Percentiles rank a stretch among this genome's conserved stretches.
These are phyloP conservation scores for Pteria penguin DNA, from an alignment of 2,888 invertebrate species.

Conservation along the genomic window DNA sequence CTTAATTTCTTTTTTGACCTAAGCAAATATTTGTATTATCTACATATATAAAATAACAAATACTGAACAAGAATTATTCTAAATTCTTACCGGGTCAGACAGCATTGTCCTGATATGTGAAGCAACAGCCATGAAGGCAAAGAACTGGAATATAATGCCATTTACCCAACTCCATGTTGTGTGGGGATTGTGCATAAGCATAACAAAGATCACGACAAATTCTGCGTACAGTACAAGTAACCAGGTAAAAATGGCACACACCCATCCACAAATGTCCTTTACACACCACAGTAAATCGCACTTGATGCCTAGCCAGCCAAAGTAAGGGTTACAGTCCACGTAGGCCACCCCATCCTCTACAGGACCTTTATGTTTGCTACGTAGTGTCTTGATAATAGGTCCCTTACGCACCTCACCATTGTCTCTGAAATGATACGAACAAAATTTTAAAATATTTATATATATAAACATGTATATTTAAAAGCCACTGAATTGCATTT, in stretches of 20 bases:
- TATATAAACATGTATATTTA: too few relatives aligned
- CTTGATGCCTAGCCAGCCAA: slow-evolving; percentile 65
- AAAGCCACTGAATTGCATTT: too few relatives aligned
- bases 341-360: slow-evolving; percentile 71
- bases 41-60: too few relatives aligned
- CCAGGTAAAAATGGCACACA: slow-evolving; percentile 91
- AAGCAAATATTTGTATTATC: background rate
- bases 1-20: background rate
- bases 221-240: slow-evolving; percentile 91
- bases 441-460: too few relatives aligned
- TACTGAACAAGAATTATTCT: background rate
- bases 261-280: slow-evolving; percentile 91
- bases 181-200: slow-evolving; percentile 91
- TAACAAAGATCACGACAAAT: slow-evolving; percentile 89
- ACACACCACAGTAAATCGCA: slow-evolving; percentile 84
- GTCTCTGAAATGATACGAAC: too few relatives aligned
- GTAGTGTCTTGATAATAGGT: slow-evolving; percentile 37
- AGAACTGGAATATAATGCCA: slow-evolving; percentile 88
- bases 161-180: slow-evolving; percentile 83
- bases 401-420: slow-evolving; percentile 27
- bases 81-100: slow-evolving; percentile 90
- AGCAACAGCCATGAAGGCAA: slow-evolving; percentile 87
- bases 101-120: slow-evolving; percentile 91
- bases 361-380: slow-evolving; percentile 46
- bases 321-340: slow-evolving; percentile 73